Base-by-base conservation (phyloP, 2,113 vertebrate species). In the Dendropsophus ebraccatus region DNA sequence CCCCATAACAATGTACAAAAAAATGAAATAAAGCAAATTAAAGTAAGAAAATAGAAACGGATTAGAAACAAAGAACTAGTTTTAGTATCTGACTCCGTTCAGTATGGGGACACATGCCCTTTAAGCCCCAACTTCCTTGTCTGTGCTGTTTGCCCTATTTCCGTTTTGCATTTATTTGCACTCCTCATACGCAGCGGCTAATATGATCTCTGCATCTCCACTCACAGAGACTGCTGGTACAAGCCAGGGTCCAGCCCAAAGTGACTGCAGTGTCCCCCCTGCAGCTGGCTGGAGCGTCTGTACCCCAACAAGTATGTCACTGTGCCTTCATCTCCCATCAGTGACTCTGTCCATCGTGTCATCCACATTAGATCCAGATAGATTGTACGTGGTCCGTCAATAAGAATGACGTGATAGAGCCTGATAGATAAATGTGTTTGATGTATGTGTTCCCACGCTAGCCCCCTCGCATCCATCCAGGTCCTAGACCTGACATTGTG, bases 281-380 rank as follows among this genome's bases (percentile, higher is more conserved):
- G 49, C 93, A 94, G 89, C 92, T 94, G 74, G 90, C 92, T 84
- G 92, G 88, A 50, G 91, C 93, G 56, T 87, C 91, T 12, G 89
- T 93, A 52, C 89, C 91, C 52, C 92, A 90, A 58, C 93, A 93
- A 92, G 92, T 94, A 90, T 90, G 88, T 87, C 82, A 30, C 35
- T 21, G 14, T 1, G 67, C 60, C 50, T 2, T 32, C 10, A 7
- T 17, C 11, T 69, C 41, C 19, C 60, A 37, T 35, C 16, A 41
- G 23, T 14, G 19, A 17, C 19, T 28, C 17, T 67, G 25, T 47
- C 35, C 65, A 9, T 69, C 49, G 16, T 60, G 8, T 13, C 52
- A 74, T 60, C 50, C n/a, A 28, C 25, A 47, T 56, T 25, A 74
- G 8, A 73, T 16, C 32, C 35, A 45, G 28, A 54, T 19, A 54